Evolutionary conservation across 2,113 vertebrate species (phyloP).

Genomic region (Mugil cephalus): DNA sequence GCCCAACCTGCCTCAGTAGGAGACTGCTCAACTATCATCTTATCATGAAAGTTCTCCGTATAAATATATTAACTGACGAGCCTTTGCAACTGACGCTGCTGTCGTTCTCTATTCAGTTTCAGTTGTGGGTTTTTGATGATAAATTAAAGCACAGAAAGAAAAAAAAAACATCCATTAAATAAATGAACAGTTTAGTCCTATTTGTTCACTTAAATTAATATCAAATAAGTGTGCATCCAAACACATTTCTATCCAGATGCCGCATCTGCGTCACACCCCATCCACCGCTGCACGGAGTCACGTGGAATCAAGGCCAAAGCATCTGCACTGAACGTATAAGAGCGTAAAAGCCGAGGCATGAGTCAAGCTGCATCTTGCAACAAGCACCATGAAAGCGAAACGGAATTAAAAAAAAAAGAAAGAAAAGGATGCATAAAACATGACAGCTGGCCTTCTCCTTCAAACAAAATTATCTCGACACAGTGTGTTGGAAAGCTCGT

Average conservation of each 20-base stretch:
- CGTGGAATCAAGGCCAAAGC: constrained; percentile 22
- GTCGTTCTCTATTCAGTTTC: not conserved
- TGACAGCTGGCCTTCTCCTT: constrained; percentile 57
- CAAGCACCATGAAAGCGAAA: constrained; percentile 17
- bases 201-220: not conserved
- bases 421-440: constrained; percentile 69
- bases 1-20: too few species aligned
- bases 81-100: not conserved
- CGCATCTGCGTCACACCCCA: constrained; percentile 9
- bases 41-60: too few species aligned
- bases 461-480: constrained; percentile 55
- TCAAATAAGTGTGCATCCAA: constrained; percentile 14
- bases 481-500: constrained; percentile 40
- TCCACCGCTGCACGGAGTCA: not conserved
- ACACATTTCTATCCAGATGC: constrained; percentile 22
- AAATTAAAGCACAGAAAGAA: not conserved
- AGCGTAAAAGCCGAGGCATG: constrained; percentile 26
- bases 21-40: too few species aligned
- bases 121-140: not conserved
- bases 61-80: too few species aligned
- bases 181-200: not conserved
- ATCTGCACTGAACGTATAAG: constrained; percentile 21
- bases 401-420: constrained; percentile 31
- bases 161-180: not conserved
- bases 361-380: constrained; percentile 30